Conservation (phyloP, 2,113 vertebrate genomes). For the Clinocottus analis region DNA sequence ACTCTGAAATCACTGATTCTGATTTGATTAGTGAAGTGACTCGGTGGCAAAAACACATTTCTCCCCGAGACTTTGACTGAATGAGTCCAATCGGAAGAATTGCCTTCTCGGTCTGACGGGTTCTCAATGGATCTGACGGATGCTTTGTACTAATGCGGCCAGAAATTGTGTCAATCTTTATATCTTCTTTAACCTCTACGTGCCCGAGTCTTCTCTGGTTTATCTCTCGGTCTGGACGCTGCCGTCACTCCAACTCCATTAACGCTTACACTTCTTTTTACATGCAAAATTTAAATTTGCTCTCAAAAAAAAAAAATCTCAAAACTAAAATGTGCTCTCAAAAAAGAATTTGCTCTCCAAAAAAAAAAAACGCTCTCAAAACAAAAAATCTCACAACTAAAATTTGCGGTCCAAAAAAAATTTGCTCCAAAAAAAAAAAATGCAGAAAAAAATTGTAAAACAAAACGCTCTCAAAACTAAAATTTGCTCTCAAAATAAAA, state of each 20-base stretch:
- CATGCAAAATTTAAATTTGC: too few species aligned
- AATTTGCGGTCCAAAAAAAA: too few species aligned
- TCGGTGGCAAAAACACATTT: conserved; percentile 48
- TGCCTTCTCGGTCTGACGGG: conserved; percentile 28
- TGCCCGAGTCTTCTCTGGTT: conserved; percentile 3
- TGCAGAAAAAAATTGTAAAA: too few species aligned
- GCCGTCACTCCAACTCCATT: background rate
- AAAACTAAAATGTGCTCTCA: too few species aligned
- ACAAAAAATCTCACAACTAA: too few species aligned
- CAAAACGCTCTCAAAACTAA: too few species aligned
- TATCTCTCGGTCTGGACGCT: background rate
- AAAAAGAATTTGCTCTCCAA: too few species aligned
- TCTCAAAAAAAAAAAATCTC: too few species aligned
- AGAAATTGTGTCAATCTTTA: conserved; percentile 12
- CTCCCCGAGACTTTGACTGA: conserved; percentile 43
- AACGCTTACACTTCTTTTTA: background rate
- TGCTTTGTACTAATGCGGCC: background rate
- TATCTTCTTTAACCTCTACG: background rate
- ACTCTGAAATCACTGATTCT: conserved; percentile 56
- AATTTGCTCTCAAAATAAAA: too few species aligned
- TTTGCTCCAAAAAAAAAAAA: too few species aligned
- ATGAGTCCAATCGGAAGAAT: conserved; percentile 34
- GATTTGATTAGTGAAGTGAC: conserved; percentile 67
- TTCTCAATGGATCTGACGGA: conserved; percentile 38
- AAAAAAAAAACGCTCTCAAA: too few species aligned